Evolutionary conservation across 2,888 invertebrate species (phyloP), one percentile per base, ranked within the genome.

Genomic region (Galerucella calmariensis): DNA sequence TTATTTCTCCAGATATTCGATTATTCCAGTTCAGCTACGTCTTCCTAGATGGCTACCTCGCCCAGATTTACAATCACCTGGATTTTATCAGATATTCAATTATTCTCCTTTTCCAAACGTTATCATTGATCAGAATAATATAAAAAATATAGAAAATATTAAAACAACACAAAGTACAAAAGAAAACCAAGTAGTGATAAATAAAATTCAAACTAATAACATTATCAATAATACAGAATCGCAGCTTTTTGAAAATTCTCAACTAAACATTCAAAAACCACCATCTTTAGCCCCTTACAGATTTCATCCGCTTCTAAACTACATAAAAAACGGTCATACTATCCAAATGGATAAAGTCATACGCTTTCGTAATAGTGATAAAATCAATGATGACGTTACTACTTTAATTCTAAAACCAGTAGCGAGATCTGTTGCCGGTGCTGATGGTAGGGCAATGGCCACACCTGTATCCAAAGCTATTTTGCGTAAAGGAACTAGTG

Each of bases 381-480:
- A 63, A 14, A 65, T 74, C 2, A 70, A 75, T 68, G 80, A 82
- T 51, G 82, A 83, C 48, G 76, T 82, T 1, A 84, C 89, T 0
- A 88, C 89, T 0, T 82, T 91, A 8, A 89, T 91, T 77, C 84
- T 94, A 77, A 91, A 91, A 81, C 94, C 94, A 0, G 88, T 89
- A 70, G 92, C 94, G 27, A 90, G 90, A 81, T 92, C 94, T 0
- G 86, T 91, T 35, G 93, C 91, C 16, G 92, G 92, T 2, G 88
- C 89, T 66, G 89, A 90, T 48, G 94, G 94, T 16, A 90, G 90
- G 27, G 94, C 94, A 59, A 89, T 94, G 73, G 92, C 94, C 2
- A 91, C 91, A 69, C 94, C 94, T 14, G 85, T 93, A 75, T 92
- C 94, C 0, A 89, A 89, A 79, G 94, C 94, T 10, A 85, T 92